A percentile compares a stretch with the other conserved stretches of the same genome.
Conservation (phyloP, 2,888 invertebrate genomes). For the Melitaea athalia region DNA sequence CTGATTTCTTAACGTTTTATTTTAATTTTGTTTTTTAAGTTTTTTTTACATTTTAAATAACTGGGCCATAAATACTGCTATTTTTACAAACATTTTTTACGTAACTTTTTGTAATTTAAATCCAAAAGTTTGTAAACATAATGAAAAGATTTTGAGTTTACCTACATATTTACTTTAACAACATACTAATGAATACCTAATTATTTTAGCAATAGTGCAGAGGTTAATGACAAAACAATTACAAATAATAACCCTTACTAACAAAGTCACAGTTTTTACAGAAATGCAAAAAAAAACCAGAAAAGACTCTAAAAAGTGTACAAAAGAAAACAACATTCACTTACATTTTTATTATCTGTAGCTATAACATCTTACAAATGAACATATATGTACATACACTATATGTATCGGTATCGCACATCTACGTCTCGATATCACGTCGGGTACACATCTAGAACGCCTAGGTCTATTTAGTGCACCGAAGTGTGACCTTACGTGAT, state of each 20-base stretch:
- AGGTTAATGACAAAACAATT: no score
- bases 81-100: no score
- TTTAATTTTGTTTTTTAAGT: background rate
- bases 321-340: background rate
- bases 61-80: no score
- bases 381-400: background rate
- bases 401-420: background rate
- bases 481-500: constrained; percentile 45
- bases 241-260: no score
- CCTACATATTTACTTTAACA: no score
- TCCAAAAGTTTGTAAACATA: no score
- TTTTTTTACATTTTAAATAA: no score
- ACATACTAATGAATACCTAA: no score
- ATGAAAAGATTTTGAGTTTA: no score
- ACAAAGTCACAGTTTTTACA: no score
- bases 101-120: no score
- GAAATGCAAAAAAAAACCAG: background rate
- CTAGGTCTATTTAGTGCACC: constrained; percentile 41
- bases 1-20: constrained; percentile 8
- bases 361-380: background rate
- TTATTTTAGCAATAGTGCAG: no score
- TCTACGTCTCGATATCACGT: constrained; percentile 26
- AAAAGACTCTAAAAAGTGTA: background rate
- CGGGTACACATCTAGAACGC: constrained; percentile 34
- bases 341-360: background rate